phyloP scores from a whole-genome alignment of 2,113 vertebrate genomes.

The Castor canadensis region DNA sequence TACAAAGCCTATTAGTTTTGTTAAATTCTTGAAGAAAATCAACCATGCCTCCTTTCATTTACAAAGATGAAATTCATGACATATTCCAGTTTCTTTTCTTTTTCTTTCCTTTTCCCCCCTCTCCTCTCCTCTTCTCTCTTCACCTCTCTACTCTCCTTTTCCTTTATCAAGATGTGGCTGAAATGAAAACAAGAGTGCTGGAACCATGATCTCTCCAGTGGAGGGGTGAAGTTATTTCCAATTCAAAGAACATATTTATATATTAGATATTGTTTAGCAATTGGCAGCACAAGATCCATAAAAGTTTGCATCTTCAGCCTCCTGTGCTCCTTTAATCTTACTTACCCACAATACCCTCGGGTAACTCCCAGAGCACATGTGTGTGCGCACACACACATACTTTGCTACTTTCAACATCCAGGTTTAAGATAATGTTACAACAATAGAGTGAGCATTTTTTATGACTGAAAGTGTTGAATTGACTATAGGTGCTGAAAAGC shows the following conservation, averaged over 20 bases:
- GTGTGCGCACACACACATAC: rapidly evolving
- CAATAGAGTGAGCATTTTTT: not conserved
- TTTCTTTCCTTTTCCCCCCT: not conserved
- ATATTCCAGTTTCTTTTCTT: not conserved
- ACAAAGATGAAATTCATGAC: not conserved
- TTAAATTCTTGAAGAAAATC: not conserved
- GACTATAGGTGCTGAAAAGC: not conserved
- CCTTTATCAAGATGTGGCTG: not conserved
- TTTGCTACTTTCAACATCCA: not conserved
- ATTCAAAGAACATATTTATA: not conserved
- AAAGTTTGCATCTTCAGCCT: not conserved
- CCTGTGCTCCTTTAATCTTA: not conserved
- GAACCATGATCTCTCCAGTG: not conserved
- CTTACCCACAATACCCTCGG: not conserved
- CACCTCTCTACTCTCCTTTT: not conserved
- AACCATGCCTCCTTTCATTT: not conserved
- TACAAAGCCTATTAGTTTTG: not conserved
- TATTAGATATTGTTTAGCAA: no score
- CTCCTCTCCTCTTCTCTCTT: not conserved
- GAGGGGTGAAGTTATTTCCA: not conserved
- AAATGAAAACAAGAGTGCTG: not conserved
- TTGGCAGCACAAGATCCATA: not conserved
- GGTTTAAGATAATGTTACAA: not conserved
- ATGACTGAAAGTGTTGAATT: not conserved
- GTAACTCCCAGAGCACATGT: not conserved